Evolutionary conservation across 2,113 vertebrate genomes (phyloP).

Genomic region (Catharus fuscescens): DNA sequence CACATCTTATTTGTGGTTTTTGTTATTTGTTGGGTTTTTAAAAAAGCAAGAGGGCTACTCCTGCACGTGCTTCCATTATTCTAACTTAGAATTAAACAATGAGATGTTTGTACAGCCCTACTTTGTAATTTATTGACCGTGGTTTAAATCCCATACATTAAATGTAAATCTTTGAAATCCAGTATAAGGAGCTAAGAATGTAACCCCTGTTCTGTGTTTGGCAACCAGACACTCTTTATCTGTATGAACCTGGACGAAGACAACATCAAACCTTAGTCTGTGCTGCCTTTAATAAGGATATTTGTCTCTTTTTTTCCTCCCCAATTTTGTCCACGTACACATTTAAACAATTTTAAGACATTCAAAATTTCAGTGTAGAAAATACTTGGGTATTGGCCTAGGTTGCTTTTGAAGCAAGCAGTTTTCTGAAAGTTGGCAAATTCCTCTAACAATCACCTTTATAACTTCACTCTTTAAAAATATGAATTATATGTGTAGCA

Average conservation of each 20-base stretch:
- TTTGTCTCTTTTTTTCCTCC: not conserved
- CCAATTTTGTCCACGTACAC: not conserved
- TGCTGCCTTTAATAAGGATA: not conserved
- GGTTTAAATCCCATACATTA: conserved; percentile 39
- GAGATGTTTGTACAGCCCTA: conserved; percentile 9
- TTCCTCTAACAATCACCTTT: not conserved
- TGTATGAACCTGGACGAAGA: not conserved
- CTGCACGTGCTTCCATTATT: not conserved
- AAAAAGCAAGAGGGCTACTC: not conserved
- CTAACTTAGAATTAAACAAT: conserved; percentile 22
- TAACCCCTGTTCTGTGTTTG: conserved; percentile 28
- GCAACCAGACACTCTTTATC: not conserved
- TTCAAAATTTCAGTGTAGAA: not conserved
- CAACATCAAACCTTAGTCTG: not conserved
- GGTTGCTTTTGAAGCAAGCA: not conserved
- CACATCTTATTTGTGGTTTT: not conserved
- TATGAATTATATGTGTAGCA: conserved; percentile 37
- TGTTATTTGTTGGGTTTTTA: not conserved
- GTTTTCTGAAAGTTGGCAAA: not conserved
- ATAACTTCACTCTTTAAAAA: conserved; percentile 26
- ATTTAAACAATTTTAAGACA: not conserved
- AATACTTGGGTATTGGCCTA: not conserved
- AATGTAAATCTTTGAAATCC: conserved; percentile 35
- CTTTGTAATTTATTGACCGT: conserved; percentile 29
- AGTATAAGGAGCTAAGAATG: conserved; percentile 20